Evolutionary conservation across 2,797 vertebrate genomes (phyloP).

Genomic region (Gobio occitaniae): DNA sequence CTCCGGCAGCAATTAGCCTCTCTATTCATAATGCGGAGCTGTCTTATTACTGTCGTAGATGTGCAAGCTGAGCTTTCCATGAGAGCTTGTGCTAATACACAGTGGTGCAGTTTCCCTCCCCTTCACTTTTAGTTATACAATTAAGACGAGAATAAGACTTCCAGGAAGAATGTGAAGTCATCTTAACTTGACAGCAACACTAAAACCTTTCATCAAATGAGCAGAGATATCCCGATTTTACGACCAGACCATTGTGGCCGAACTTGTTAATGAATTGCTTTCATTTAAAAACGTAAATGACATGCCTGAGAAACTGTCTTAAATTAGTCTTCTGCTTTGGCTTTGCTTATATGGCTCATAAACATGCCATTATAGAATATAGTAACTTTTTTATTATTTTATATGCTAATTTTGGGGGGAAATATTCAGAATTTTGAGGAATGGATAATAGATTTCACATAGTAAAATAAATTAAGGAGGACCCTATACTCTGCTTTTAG

Average conservation of each 20-base stretch:
- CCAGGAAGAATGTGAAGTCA: conserved; percentile 22
- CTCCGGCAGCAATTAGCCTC: conserved; percentile 72
- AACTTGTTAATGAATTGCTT: conserved; percentile 25
- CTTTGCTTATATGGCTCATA: background rate
- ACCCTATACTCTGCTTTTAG: too few relatives aligned
- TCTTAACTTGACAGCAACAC: conserved; percentile 34
- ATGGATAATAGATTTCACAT: background rate
- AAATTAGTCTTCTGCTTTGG: background rate
- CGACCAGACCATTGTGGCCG: background rate
- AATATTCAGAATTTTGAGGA: too few relatives aligned
- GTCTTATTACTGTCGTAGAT: conserved; percentile 69
- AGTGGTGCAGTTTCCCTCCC: conserved; percentile 22
- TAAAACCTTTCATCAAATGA: conserved; percentile 20
- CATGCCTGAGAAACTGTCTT: background rate
- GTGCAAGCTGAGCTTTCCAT: conserved; percentile 55
- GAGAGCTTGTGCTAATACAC: conserved; percentile 38
- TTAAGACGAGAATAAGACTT: conserved; percentile 21
- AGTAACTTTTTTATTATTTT: background rate
- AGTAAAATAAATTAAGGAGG: background rate
- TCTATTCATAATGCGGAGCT: conserved; percentile 70
- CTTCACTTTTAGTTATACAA: conserved; percentile 33
- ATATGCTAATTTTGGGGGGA: background rate
- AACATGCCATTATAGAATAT: background rate
- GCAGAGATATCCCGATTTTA: background rate
- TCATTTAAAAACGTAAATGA: background rate